Evolutionary conservation across 2,888 invertebrate species (phyloP).

Genomic region (Agrochola lychnidis): DNA sequence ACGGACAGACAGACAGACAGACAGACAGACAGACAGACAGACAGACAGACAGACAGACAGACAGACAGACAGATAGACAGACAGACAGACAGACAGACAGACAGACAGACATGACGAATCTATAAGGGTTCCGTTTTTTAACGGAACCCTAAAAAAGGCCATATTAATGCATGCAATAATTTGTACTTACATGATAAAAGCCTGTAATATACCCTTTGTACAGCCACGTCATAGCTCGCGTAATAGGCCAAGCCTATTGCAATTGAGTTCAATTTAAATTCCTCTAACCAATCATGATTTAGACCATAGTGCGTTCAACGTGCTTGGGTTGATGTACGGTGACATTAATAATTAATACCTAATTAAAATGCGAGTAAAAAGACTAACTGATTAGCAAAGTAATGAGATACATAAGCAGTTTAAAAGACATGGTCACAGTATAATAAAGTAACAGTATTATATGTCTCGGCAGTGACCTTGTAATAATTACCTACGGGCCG

Average conservation of each 20-base stretch:
- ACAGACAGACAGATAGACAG: too few species aligned
- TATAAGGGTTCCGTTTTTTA: too few species aligned
- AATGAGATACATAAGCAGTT: not conserved
- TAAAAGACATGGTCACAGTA: not conserved
- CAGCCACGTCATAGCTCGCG: not conserved
- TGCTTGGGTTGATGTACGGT: not conserved
- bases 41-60: too few species aligned
- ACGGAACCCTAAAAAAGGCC: too few species aligned
- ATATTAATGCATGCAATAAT: not conserved
- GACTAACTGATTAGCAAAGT: conserved; percentile 15
- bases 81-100: too few species aligned
- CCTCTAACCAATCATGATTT: conserved; percentile 29
- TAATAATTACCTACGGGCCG: too few species aligned
- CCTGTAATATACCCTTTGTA: conserved; percentile 1
- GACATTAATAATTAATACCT: conserved; percentile 3
- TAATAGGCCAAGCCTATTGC: conserved; percentile 40
- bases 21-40: too few species aligned
- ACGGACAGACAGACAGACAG: too few species aligned
- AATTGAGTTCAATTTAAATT: conserved; percentile 54
- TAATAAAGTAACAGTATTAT: too few species aligned
- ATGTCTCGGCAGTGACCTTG: too few species aligned
- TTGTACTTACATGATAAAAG: not conserved
- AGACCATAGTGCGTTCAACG: not conserved
- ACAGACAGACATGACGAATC: too few species aligned
- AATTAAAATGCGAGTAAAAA: conserved; percentile 21